Evolutionary conservation across 2,888 invertebrate genomes (phyloP).

Genomic region (Druceiella hillmani): DNA sequence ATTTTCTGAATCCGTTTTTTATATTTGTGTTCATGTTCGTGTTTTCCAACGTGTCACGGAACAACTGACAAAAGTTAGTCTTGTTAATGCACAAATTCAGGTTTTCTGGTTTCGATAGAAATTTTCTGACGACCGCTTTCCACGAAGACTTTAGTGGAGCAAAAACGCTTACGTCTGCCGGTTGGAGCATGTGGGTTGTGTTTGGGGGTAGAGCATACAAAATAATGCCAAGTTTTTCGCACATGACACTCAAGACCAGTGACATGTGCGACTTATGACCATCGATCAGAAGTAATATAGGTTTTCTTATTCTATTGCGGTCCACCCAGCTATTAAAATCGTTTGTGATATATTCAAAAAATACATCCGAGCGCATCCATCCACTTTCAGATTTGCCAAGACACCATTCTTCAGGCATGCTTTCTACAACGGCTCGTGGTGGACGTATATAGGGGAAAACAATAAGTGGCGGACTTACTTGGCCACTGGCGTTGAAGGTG

Average conservation of each 20-base stretch:
- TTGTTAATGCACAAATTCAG: constrained; percentile 21
- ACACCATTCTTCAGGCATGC: constrained; percentile 23
- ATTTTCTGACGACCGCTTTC: constrained; percentile 17
- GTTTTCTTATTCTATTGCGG: constrained; percentile 20
- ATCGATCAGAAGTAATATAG: constrained; percentile 24
- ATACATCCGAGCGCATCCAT: constrained; percentile 23
- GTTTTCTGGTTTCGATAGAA: constrained; percentile 20
- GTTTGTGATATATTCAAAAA: constrained; percentile 26
- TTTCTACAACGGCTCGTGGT: constrained; percentile 14
- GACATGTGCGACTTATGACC: constrained; percentile 24
- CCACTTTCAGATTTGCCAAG: constrained; percentile 22
- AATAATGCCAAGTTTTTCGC: constrained; percentile 21
- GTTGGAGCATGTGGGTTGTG: constrained; percentile 26
- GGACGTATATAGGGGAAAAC: constrained; percentile 18
- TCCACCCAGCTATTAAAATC: constrained; percentile 24
- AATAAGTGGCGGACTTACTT: constrained; percentile 16
- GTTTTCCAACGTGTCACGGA: constrained; percentile 16
- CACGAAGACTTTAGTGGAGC: constrained; percentile 21
- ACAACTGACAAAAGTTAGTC: constrained; percentile 22
- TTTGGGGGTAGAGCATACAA: constrained; percentile 26
- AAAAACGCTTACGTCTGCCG: constrained; percentile 26
- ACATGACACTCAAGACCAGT: constrained; percentile 14
- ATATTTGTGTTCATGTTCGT: constrained; percentile 14
- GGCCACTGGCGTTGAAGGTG: constrained; percentile 18
- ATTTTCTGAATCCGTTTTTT: constrained; percentile 21